phyloP scores from a whole-genome alignment of 2,888 invertebrate genomes.

The Troides oblongomaculatus region DNA sequence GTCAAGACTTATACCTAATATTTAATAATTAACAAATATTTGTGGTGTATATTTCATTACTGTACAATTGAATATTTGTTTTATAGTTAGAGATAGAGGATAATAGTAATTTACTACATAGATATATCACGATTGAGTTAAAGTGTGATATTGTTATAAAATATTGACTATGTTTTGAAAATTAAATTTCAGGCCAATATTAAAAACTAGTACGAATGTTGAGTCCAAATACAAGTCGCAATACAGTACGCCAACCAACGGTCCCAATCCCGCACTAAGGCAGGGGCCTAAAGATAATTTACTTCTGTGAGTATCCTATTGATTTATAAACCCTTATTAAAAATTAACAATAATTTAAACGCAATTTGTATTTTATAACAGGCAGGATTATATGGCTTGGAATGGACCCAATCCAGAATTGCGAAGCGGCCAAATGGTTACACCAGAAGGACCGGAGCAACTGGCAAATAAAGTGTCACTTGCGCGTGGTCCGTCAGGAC shows the following conservation, averaged over 20 bases:
- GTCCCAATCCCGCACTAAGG: slow-evolving; percentile 85
- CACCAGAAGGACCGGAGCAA: slow-evolving; percentile 71
- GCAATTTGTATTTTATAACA: slow-evolving; percentile 46
- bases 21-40: background rate
- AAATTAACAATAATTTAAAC: background rate
- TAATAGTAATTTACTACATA: too few species aligned
- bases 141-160: too few species aligned
- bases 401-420: slow-evolving; percentile 87
- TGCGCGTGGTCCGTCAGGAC: slow-evolving; percentile 82
- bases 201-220: slow-evolving; percentile 63
- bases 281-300: slow-evolving; percentile 89
- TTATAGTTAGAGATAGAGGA: too few species aligned
- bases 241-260: slow-evolving; percentile 78
- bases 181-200: slow-evolving; percentile 56
- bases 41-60: background rate
- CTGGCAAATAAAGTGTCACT: slow-evolving; percentile 61
- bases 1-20: background rate
- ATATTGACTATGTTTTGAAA: slow-evolving; percentile 1
- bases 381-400: slow-evolving; percentile 91
- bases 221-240: slow-evolving; percentile 81
- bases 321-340: background rate
- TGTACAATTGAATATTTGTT: background rate
- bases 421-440: slow-evolving; percentile 78
- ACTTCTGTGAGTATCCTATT: slow-evolving; percentile 83
- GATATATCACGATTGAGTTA: too few species aligned